phyloP scores from a whole-genome alignment of 1,140 invertebrate species.

The Radopholus similis region DNA sequence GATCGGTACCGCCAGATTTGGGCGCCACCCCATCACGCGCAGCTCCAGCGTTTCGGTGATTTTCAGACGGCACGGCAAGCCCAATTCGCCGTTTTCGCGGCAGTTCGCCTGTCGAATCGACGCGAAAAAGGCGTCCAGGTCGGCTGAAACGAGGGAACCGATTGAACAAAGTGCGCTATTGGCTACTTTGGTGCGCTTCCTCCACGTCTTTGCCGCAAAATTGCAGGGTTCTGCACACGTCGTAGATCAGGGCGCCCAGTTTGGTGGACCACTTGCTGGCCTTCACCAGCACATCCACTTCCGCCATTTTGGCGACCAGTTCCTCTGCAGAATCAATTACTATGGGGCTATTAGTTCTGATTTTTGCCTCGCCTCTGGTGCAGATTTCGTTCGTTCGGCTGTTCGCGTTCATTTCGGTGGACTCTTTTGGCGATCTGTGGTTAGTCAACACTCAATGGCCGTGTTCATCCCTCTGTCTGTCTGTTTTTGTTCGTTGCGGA shows the following conservation, averaged over 20 bases:
- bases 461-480: too few species aligned
- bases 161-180: constrained; percentile 3
- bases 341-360: too few species aligned
- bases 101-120: constrained; percentile 54
- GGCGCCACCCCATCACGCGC: constrained; percentile 51
- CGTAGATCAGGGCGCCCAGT: constrained; percentile 46
- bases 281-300: constrained; percentile 44
- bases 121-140: constrained; percentile 53
- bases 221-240: constrained; percentile 44
- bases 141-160: too few species aligned
- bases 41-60: constrained; percentile 57
- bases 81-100: constrained; percentile 51
- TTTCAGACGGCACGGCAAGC: constrained; percentile 50
- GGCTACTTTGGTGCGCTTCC: constrained; percentile 49
- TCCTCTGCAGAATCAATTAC: constrained; percentile 48
- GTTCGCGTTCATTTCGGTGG: too few species aligned
- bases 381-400: too few species aligned
- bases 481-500: too few species aligned
- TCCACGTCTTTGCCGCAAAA: constrained; percentile 41
- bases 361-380: too few species aligned
- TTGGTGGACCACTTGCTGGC: constrained; percentile 41
- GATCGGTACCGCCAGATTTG: constrained; percentile 52
- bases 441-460: too few species aligned
- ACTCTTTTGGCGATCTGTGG: too few species aligned
- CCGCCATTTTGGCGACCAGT: constrained; percentile 46